phyloP scores from a whole-genome alignment of 2,888 invertebrate genomes.

The Laspeyria flexula region DNA sequence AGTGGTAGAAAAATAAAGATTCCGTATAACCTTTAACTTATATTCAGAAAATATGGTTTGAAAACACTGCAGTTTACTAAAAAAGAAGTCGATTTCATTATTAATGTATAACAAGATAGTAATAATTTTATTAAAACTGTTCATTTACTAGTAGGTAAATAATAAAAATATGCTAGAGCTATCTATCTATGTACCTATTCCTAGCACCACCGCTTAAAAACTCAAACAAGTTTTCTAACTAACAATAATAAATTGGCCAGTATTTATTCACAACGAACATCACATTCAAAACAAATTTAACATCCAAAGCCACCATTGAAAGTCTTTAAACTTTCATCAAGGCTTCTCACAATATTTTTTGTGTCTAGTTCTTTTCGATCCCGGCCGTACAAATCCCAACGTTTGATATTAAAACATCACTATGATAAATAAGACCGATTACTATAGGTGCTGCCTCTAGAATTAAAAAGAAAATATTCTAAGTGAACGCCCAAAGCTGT shows the following conservation, averaged over 20 bases:
- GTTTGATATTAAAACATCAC: constrained; percentile 46
- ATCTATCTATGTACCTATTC: no score
- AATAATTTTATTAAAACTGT: no score
- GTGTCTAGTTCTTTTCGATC: not conserved
- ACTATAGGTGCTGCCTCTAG: constrained; percentile 31
- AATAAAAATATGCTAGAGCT: no score
- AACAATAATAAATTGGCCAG: not conserved
- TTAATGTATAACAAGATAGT: no score
- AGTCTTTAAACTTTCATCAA: not conserved
- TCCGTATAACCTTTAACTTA: no score
- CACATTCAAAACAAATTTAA: not conserved
- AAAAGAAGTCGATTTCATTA: no score
- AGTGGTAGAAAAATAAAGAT: no score
- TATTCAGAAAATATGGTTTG: no score
- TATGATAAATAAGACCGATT: constrained; percentile 43
- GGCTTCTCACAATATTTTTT: not conserved
- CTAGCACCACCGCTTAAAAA: no score
- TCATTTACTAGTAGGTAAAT: no score
- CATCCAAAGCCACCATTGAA: not conserved
- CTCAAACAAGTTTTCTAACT: not conserved
- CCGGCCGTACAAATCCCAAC: constrained; percentile 18
- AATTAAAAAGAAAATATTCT: constrained; percentile 39
- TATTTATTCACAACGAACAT: not conserved
- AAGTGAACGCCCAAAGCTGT: constrained; percentile 34
- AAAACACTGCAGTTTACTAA: no score